Evolutionary conservation across 2,113 vertebrate genomes (phyloP).

Genomic region (Motacilla tschutschensis): DNA sequence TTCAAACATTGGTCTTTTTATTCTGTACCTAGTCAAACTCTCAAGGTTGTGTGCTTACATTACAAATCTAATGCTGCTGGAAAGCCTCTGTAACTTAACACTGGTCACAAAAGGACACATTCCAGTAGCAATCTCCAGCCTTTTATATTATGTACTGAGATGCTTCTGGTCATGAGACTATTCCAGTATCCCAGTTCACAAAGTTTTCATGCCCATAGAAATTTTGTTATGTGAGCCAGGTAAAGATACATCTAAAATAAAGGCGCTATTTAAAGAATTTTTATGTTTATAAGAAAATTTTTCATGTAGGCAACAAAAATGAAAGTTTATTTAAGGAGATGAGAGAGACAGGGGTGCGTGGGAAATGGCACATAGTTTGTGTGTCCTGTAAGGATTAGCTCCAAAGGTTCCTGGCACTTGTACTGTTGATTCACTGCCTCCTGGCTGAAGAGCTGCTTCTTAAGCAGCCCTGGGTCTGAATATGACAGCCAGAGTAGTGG

Average conservation of each 20-base stretch:
- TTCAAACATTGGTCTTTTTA: background rate
- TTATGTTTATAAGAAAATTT: background rate
- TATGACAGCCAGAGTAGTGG: background rate
- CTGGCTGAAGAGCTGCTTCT: background rate
- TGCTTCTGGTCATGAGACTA: background rate
- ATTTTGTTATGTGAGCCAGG: background rate
- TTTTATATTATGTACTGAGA: background rate
- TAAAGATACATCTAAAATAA: background rate
- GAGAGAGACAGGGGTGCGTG: rapidly evolving
- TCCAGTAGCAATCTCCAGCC: background rate
- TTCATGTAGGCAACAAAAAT: background rate
- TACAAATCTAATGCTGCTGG: background rate
- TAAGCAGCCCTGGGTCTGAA: background rate
- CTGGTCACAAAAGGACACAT: background rate
- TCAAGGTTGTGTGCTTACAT: background rate
- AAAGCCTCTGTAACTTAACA: background rate
- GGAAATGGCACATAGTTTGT: background rate
- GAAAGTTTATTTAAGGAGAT: background rate
- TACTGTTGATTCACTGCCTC: background rate
- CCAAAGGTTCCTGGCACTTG: background rate
- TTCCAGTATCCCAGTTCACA: background rate
- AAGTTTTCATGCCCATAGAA: background rate
- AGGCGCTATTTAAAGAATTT: background rate
- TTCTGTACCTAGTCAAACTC: background rate
- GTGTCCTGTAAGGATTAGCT: background rate